Evolutionary conservation across 2,113 vertebrate species (phyloP), one percentile per base, ranked within the genome.

Genomic region (Pongo abelii): DNA sequence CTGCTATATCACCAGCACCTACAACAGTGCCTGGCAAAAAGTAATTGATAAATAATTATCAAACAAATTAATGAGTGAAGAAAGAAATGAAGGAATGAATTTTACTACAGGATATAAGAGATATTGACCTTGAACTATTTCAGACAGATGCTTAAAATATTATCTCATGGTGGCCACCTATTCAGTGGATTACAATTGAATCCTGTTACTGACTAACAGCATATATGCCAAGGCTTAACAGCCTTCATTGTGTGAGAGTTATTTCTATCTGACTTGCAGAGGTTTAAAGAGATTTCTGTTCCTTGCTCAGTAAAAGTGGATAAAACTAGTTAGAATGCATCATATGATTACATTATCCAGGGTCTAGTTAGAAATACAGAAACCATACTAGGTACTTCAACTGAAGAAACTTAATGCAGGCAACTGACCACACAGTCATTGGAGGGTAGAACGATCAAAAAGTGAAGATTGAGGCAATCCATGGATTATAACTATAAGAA

Each of bases 311-410:
- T 67, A 25, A 95, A 84, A 64, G 91, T 84, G 59, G 50, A 81
- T 77, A 69, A 88, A 90, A 91, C 40, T 89, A 80, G 43, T 74
- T 86, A 61, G 52, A 70, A 89, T 81, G 30, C 25, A 96, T 96
- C 20, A 67, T 89, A 77, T n/a, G 20, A 84, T 75, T 91, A 69
- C 27, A 83, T 70, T 69, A 89, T 52, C 55, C 46, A 95, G 69
- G 16, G 13, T 87, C 48, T 93, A 91, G 13, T 85, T 27, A 93
- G 57, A 93, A 96, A 93, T 70, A 92, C 6, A 93, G 75, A 91
- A 94, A 89, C 52, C 32, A 70, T 55, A 91, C 57, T 83, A 77
- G 38, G 22, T 64, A 85, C 25, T 88, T 92, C 74, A 89, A 38
- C 23, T 30, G 38, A 84, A 50, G 67, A 77, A 72, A 90, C 32